These are phyloP conservation scores for Habropoda laboriosa DNA, from an alignment of 1,140 invertebrate species.

Conservation along the genomic window DNA sequence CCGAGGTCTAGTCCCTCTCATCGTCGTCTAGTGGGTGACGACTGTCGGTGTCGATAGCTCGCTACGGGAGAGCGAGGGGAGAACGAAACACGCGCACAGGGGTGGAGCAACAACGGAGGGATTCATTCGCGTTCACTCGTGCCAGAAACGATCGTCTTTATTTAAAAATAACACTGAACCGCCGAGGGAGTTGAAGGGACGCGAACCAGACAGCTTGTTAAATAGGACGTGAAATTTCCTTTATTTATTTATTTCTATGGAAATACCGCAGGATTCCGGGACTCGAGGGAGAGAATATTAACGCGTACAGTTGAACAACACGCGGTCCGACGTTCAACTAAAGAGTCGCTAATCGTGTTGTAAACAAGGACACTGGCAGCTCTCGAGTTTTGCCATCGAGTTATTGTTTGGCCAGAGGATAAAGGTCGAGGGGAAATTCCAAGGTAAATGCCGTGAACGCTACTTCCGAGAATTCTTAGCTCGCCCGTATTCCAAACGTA, in stretches of 20 bases:
- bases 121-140: background rate
- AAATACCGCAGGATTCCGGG: no score
- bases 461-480: slow-evolving; percentile 18
- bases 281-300: background rate
- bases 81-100: background rate
- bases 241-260: no score
- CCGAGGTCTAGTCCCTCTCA: slow-evolving; percentile 34
- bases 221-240: no score
- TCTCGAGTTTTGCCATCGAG: background rate
- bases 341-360: background rate
- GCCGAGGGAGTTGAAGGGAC: background rate
- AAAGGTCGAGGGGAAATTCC: background rate
- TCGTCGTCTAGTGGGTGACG: slow-evolving; percentile 34
- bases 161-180: background rate
- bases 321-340: background rate
- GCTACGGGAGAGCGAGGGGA: slow-evolving; percentile 16
- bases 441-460: no score
- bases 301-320: background rate
- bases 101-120: background rate
- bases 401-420: background rate
- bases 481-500: no score
- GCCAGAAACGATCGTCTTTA: background rate
- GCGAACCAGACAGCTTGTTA: no score
- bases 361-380: background rate
- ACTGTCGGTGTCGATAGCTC: slow-evolving; percentile 14